Percentiles rank a stretch among this genome's conserved stretches.
phyloP scores from a whole-genome alignment of 1,140 invertebrate species.

The Caerostris extrusa region DNA sequence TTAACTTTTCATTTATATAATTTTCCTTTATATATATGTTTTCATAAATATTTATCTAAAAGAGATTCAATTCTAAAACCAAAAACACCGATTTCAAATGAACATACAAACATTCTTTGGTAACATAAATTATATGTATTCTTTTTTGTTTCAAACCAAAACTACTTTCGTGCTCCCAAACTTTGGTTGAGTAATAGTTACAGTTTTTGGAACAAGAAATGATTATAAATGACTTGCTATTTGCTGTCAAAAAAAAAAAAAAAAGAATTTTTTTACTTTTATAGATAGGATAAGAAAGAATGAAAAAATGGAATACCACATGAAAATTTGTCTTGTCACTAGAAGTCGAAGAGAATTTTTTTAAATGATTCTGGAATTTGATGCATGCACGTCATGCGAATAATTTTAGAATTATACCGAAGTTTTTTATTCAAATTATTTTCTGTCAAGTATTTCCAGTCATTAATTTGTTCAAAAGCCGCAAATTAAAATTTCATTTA shows the following conservation, averaged over 20 bases:
- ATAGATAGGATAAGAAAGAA: not conserved
- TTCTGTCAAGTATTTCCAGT: too few species aligned
- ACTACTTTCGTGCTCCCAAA: not conserved
- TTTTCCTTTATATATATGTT: too few species aligned
- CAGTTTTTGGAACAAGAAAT: not conserved
- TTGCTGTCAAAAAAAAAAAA: constrained; percentile 13
- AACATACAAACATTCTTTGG: not conserved
- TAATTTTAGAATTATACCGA: not conserved
- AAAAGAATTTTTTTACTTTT: not conserved
- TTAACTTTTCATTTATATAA: too few species aligned
- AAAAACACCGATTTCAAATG: not conserved
- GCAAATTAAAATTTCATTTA: too few species aligned
- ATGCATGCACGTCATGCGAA: not conserved
- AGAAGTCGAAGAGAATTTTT: not conserved
- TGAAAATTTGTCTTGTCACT: not conserved
- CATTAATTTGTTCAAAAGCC: too few species aligned
- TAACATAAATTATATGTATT: not conserved
- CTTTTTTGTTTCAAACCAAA: not conserved
- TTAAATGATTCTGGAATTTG: not conserved
- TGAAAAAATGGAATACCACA: not conserved
- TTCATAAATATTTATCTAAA: too few species aligned
- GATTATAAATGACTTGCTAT: constrained; percentile 9
- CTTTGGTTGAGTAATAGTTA: constrained; percentile 28
- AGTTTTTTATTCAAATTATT: not conserved
- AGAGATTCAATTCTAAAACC: too few species aligned